Conservation (phyloP, 2,797 vertebrate genomes). For the Streptopelia turtur region DNA sequence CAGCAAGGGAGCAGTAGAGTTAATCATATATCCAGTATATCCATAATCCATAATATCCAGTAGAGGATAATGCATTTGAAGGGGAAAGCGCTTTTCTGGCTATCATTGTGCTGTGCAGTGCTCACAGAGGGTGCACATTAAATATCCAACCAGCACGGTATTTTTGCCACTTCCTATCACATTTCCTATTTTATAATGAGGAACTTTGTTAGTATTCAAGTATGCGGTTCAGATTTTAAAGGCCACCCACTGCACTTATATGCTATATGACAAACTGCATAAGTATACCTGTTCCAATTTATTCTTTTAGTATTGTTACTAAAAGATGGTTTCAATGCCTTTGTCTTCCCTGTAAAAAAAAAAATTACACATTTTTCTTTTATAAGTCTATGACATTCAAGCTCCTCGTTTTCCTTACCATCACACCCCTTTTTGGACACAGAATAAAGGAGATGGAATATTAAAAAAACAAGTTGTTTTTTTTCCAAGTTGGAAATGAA, state of each 20-base stretch:
- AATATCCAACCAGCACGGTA: not conserved
- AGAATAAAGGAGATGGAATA: not conserved
- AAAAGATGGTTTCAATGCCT: not conserved
- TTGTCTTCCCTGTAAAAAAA: not conserved
- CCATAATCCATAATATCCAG: no score
- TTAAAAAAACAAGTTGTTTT: not conserved
- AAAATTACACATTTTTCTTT: not conserved
- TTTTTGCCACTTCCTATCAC: not conserved
- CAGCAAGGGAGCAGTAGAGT: not conserved
- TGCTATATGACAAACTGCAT: not conserved
- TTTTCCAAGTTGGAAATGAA: not conserved
- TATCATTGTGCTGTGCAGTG: not conserved
- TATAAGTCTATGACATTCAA: not conserved
- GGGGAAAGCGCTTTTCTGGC: not conserved
- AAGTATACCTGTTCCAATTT: not conserved
- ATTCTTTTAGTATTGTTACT: not conserved
- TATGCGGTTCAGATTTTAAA: not conserved
- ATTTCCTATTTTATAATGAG: slow-evolving; percentile 12
- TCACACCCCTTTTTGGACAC: not conserved
- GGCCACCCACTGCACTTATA: not conserved
- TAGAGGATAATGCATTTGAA: accelerated
- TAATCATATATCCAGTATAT: no score
- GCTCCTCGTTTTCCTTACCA: slow-evolving; percentile 2
- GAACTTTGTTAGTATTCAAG: not conserved
- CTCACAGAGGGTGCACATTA: not conserved